phyloP scores from a whole-genome alignment of 2,888 invertebrate genomes.

The Thecocarcelia acutangulata region DNA sequence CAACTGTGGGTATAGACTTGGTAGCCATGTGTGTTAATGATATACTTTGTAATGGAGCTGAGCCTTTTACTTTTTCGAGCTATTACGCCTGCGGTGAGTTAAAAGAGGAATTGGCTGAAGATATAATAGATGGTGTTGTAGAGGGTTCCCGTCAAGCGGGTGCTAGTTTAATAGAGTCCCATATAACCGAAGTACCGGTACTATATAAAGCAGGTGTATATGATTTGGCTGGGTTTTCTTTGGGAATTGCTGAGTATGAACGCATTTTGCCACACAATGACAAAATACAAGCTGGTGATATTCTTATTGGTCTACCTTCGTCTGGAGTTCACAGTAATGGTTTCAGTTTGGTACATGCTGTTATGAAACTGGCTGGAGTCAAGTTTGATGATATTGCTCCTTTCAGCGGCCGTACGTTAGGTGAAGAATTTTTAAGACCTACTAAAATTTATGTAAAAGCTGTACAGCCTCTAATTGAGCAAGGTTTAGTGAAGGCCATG shows the following conservation, averaged over 20 bases:
- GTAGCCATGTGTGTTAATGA: slow-evolving; percentile 99
- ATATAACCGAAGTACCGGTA: slow-evolving; percentile 97
- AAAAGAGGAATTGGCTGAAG: slow-evolving; percentile 86
- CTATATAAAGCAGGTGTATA: slow-evolving; percentile 93
- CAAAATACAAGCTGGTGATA: slow-evolving; percentile 89
- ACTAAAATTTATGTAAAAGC: slow-evolving; percentile 94
- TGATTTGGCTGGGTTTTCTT: slow-evolving; percentile 97
- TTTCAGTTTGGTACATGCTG: slow-evolving; percentile 94
- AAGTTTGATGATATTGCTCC: slow-evolving; percentile 87
- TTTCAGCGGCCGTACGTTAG: slow-evolving; percentile 89
- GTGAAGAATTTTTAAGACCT: slow-evolving; percentile 93
- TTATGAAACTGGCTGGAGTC: slow-evolving; percentile 88
- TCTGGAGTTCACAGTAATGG: slow-evolving; percentile 98
- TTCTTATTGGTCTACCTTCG: slow-evolving; percentile 93
- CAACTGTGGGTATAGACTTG: slow-evolving; percentile 94
- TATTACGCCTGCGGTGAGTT: slow-evolving; percentile 94
- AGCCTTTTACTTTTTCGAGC: slow-evolving; percentile 97
- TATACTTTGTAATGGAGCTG: slow-evolving; percentile 96
- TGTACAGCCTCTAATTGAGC: slow-evolving; percentile 87
- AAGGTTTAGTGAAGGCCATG: slow-evolving; percentile 90
- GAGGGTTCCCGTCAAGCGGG: slow-evolving; percentile 92
- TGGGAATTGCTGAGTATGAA: slow-evolving; percentile 93
- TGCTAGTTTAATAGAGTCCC: slow-evolving; percentile 94
- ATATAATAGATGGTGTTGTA: slow-evolving; percentile 84
- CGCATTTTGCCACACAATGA: slow-evolving; percentile 88